These are phyloP conservation scores for Drepanosiphum platanoidis DNA, from an alignment of 2,888 invertebrate species.

Conservation along the genomic window DNA sequence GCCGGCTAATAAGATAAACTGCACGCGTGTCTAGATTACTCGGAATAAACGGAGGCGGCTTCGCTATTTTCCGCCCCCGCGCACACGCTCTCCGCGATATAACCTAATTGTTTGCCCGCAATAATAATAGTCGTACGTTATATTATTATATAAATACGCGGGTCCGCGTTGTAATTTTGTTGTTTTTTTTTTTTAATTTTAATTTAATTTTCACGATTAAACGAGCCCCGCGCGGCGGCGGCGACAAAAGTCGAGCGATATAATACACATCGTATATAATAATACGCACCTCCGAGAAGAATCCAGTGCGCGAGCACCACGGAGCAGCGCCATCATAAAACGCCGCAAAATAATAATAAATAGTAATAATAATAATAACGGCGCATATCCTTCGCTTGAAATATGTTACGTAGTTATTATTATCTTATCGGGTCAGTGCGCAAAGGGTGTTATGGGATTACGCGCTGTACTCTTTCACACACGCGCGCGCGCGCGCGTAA, in stretches of 20 bases:
- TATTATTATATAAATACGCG: too few relatives aligned
- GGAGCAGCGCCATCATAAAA: background rate
- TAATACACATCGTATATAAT: too few relatives aligned
- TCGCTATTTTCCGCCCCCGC: background rate
- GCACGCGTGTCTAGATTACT: background rate
- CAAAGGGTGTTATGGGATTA: constrained; percentile 22
- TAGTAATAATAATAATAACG: background rate
- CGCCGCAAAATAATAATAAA: background rate
- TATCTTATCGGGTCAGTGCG: constrained; percentile 16
- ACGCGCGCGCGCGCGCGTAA: background rate
- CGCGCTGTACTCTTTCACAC: background rate
- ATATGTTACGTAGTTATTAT: background rate
- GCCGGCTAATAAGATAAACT: background rate
- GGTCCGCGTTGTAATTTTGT: too few relatives aligned
- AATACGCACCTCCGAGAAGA: too few relatives aligned
- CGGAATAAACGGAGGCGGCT: background rate
- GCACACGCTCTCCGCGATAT: background rate
- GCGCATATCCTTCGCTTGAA: background rate
- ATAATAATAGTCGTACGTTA: too few relatives aligned
- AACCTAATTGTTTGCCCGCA: too few relatives aligned
- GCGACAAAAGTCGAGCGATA: background rate
- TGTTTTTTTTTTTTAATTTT: too few relatives aligned
- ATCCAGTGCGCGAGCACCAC: too few relatives aligned
- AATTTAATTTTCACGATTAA: too few relatives aligned
- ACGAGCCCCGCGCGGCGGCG: too few relatives aligned